Evolutionary conservation across 1,140 invertebrate genomes (phyloP).

Genomic region (Proales similis): DNA sequence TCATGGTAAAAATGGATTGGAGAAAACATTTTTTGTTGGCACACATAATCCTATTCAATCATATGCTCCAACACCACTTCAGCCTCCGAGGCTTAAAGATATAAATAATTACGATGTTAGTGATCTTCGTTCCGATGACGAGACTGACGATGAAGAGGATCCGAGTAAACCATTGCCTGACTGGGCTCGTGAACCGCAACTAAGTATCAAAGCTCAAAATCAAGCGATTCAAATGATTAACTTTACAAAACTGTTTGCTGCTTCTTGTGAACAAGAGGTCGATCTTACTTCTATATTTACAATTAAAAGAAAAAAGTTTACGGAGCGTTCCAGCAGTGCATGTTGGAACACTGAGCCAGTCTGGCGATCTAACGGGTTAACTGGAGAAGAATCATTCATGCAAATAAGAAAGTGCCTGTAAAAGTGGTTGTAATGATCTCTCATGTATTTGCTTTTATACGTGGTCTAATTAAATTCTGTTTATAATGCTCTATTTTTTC

Average conservation of each 20-base stretch:
- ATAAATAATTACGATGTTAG: conserved; percentile 41
- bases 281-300: conserved; percentile 21
- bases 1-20: not conserved
- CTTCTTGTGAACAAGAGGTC: conserved; percentile 5
- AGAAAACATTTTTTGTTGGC: conserved; percentile 5
- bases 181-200: conserved; percentile 41
- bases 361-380: conserved; percentile 19
- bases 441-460: no score
- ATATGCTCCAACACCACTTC: conserved; percentile 20
- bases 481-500: no score
- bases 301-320: conserved; percentile 22
- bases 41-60: not conserved
- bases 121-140: conserved; percentile 42
- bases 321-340: conserved; percentile 18
- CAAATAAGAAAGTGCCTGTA: conserved; percentile 26
- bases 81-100: conserved; percentile 26
- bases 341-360: conserved; percentile 18
- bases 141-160: conserved; percentile 41
- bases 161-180: conserved; percentile 41
- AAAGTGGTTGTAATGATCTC: no score
- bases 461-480: no score
- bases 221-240: conserved; percentile 10
- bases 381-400: conserved; percentile 31
- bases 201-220: conserved; percentile 36
- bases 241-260: conserved; percentile 23